A percentile compares a stretch with the other conserved stretches of the same genome.
Conservation (phyloP, 2,113 vertebrate genomes). For the Sisor rabdophorus region DNA sequence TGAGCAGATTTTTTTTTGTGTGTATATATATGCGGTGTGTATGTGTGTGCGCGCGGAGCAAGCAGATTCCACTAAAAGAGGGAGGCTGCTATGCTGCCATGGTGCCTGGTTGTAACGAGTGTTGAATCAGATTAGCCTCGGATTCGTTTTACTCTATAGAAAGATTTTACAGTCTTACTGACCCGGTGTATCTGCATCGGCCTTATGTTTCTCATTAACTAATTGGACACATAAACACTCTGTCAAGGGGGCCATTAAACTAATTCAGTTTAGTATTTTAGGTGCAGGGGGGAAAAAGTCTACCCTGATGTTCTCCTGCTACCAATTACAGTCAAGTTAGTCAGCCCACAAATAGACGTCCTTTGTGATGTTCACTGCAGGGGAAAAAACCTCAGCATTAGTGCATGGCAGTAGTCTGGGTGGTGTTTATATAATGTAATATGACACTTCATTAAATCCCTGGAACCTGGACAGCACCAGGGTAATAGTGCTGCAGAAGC, state of each 20-base stretch:
- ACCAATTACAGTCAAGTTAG: constrained; percentile 15
- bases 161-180: background rate
- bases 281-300: background rate
- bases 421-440: constrained; percentile 24
- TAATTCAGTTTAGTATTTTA: constrained; percentile 7
- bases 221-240: constrained; percentile 26
- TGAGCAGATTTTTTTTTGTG: background rate
- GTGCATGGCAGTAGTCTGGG: constrained; percentile 12
- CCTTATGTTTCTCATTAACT: constrained; percentile 19
- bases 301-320: background rate
- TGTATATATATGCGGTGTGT: background rate
- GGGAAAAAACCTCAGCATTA: constrained; percentile 1
- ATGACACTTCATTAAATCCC: constrained; percentile 21
- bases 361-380: background rate
- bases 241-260: constrained; percentile 19
- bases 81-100: constrained; percentile 6
- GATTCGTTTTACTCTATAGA: constrained; percentile 14
- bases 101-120: constrained; percentile 19
- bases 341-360: background rate
- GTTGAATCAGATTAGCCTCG: background rate
- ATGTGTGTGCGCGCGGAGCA: constrained; percentile 7
- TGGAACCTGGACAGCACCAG: constrained; percentile 12
- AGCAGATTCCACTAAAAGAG: constrained; percentile 11
- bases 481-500: background rate
- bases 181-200: background rate